phyloP scores from a whole-genome alignment of 2,888 invertebrate species.

The Nudaria mundana region DNA sequence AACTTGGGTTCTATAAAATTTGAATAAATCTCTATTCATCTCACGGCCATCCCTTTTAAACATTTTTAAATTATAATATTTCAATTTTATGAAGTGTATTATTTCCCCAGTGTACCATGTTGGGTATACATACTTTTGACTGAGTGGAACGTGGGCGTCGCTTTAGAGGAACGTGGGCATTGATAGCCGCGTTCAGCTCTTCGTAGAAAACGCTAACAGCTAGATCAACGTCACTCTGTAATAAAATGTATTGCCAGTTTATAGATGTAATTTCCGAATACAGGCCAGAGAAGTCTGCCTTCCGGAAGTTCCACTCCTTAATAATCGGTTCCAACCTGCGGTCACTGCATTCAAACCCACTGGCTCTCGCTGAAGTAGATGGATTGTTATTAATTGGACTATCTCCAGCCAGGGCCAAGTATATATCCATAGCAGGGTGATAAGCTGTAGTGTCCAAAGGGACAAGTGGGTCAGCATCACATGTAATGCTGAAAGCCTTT shows the following conservation, averaged over 20 bases:
- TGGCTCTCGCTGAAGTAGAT: too few relatives aligned
- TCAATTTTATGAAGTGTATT: not conserved
- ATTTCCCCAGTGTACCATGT: slow-evolving; percentile 2
- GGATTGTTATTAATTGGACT: too few relatives aligned
- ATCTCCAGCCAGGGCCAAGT: too few relatives aligned
- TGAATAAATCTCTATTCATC: slow-evolving; percentile 21
- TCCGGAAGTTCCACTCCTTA: slow-evolving; percentile 2
- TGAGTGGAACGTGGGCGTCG: not conserved
- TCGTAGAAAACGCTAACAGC: too few relatives aligned
- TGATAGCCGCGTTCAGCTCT: not conserved
- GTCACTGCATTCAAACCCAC: too few relatives aligned
- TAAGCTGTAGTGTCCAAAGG: too few relatives aligned
- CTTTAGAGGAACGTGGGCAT: slow-evolving; percentile 1
- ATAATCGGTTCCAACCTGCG: too few relatives aligned
- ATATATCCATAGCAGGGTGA: too few relatives aligned
- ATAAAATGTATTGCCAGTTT: too few relatives aligned
- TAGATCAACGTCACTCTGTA: too few relatives aligned
- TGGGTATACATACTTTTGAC: slow-evolving; percentile 2
- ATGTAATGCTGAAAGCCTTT: too few relatives aligned
- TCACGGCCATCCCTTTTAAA: slow-evolving; percentile 14
- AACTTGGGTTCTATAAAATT: slow-evolving; percentile 9
- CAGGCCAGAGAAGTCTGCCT: slow-evolving; percentile 1
- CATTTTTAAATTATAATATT: slow-evolving; percentile 3
- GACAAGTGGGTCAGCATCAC: too few relatives aligned
- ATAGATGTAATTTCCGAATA: not conserved